Evolutionary conservation across 2,797 vertebrate species (phyloP).

Genomic region (Moxostoma hubbsi): DNA sequence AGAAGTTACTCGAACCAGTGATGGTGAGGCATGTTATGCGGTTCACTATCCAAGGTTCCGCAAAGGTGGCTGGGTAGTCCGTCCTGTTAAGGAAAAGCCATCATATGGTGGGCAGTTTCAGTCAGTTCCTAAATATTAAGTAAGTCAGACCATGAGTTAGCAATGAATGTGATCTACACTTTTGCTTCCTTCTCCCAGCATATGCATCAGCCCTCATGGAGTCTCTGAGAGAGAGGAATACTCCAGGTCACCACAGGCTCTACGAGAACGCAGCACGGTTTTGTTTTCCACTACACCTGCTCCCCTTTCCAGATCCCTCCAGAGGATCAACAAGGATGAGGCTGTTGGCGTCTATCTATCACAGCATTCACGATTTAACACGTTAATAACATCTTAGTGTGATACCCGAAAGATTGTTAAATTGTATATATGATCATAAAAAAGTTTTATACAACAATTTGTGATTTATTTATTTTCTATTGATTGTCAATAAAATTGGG

Average conservation of each 20-base stretch:
- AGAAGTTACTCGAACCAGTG: not conserved
- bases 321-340: not conserved
- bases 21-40: not conserved
- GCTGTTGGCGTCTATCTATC: not conserved
- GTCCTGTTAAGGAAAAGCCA: not conserved
- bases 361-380: not conserved
- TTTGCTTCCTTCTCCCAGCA: too few relatives aligned
- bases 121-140: too few relatives aligned
- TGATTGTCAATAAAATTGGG: not conserved
- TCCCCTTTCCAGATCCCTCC: not conserved
- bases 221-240: too few relatives aligned
- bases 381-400: not conserved
- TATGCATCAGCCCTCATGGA: too few relatives aligned
- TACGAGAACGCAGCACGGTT: not conserved
- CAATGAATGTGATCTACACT: too few relatives aligned
- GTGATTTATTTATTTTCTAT: not conserved
- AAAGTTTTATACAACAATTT: not conserved
- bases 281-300: not conserved
- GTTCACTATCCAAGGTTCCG: not conserved
- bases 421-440: too few relatives aligned
- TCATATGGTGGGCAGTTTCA: too few relatives aligned
- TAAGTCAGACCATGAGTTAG: too few relatives aligned
- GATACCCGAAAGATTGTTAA: not conserved
- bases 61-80: not conserved
- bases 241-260: not conserved